Conservation (phyloP, 1,140 invertebrate species). For the Drosophila kohkoa region DNA sequence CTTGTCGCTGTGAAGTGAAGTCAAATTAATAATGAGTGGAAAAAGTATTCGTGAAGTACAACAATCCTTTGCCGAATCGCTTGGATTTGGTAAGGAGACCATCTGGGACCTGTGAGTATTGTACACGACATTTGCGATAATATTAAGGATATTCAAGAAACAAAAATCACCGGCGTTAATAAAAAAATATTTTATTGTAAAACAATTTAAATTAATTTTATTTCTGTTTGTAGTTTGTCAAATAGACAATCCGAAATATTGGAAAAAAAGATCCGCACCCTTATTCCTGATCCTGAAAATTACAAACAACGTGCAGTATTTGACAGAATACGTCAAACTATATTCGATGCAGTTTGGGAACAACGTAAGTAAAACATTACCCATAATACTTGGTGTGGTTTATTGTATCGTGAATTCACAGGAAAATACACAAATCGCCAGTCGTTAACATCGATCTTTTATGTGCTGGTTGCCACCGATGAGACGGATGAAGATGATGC, state of each 20-base stretch:
- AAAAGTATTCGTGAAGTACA: constrained; percentile 55
- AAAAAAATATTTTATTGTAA: too few relatives aligned
- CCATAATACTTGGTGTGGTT: too few relatives aligned
- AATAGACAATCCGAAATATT: constrained; percentile 33
- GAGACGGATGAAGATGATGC: too few relatives aligned
- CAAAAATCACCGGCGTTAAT: too few relatives aligned
- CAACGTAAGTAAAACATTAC: constrained; percentile 53
- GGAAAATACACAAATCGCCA: too few relatives aligned
- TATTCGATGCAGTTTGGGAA: constrained; percentile 68
- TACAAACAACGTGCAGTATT: constrained; percentile 25
- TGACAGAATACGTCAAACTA: constrained; percentile 33
- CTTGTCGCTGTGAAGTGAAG: not conserved
- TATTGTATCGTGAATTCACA: too few relatives aligned
- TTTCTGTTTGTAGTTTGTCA: constrained; percentile 41
- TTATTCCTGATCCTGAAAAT: constrained; percentile 36
- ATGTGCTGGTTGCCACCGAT: too few relatives aligned
- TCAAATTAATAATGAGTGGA: constrained; percentile 14
- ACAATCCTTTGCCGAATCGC: constrained; percentile 58
- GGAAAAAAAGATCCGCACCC: constrained; percentile 32
- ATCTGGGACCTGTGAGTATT: constrained; percentile 78
- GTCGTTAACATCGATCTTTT: too few relatives aligned
- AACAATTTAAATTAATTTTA: not conserved
- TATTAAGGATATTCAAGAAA: too few relatives aligned
- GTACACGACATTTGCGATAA: constrained; percentile 12
- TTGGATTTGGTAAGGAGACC: constrained; percentile 50